Percentiles rank a stretch among this genome's conserved stretches.
These are phyloP conservation scores for Amphipoea oculea DNA, from an alignment of 2,888 invertebrate genomes.

Conservation along the genomic window DNA sequence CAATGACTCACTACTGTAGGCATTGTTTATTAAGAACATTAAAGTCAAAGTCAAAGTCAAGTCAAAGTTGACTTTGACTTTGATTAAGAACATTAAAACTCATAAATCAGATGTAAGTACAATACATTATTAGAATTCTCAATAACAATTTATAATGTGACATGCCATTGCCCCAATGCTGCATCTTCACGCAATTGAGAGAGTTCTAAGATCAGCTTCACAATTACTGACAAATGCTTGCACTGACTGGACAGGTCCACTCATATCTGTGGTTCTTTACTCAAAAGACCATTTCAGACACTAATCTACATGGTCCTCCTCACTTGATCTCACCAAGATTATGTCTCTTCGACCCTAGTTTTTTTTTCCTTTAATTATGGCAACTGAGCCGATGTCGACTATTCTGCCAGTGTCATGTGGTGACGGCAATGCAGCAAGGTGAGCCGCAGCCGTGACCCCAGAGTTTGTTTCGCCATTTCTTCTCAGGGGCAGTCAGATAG, in stretches of 20 bases:
- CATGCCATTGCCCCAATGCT: neutral
- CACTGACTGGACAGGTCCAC: neutral
- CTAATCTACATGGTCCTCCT: neutral
- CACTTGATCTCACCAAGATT: neutral
- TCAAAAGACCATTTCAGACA: neutral
- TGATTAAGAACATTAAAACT: conserved; percentile 6
- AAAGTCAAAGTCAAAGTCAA: too few relatives aligned
- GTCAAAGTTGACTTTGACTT: too few relatives aligned
- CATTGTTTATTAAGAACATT: conserved; percentile 6
- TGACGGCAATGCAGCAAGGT: too few relatives aligned
- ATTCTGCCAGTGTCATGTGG: too few relatives aligned
- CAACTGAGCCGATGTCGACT: too few relatives aligned
- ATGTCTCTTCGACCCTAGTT: neutral
- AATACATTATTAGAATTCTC: neutral
- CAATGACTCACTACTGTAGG: conserved; percentile 14
- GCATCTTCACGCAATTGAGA: neutral
- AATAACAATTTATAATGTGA: neutral
- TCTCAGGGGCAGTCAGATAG: too few relatives aligned
- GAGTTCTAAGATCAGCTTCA: neutral
- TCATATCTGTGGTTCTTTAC: neutral
- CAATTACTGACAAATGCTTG: conserved; percentile 2
- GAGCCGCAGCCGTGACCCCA: too few relatives aligned
- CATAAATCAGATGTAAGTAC: neutral
- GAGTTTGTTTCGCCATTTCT: neutral
- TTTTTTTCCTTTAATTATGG: too few relatives aligned